These are phyloP conservation scores for Oithona nana DNA, from an alignment of 2,888 invertebrate species.

Conservation along the genomic window DNA sequence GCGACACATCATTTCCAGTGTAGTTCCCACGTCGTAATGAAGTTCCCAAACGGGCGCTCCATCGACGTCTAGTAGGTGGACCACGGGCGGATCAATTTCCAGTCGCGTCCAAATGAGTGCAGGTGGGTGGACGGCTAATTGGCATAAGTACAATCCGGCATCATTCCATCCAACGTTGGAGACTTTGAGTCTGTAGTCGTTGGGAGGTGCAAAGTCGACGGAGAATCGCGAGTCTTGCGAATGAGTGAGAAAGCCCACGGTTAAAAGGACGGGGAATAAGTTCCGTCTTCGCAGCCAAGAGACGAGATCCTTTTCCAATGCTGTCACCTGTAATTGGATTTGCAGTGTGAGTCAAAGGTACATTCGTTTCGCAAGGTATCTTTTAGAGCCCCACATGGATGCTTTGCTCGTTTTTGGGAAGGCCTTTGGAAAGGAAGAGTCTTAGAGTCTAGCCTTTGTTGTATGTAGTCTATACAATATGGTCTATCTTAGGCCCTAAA, in stretches of 20 bases:
- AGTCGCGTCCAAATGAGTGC: constrained; percentile 5
- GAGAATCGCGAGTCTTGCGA: constrained; percentile 4
- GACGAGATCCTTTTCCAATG: constrained; percentile 10
- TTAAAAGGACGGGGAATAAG: neutral
- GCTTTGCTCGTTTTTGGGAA: too few relatives aligned
- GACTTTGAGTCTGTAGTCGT: constrained; percentile 4
- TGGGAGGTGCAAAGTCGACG: constrained; percentile 10
- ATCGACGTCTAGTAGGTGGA: constrained; percentile 12
- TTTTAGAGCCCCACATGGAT: too few relatives aligned
- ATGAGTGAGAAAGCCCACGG: constrained; percentile 6
- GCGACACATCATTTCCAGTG: constrained; percentile 7
- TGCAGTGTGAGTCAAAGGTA: too few relatives aligned
- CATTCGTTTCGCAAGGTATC: too few relatives aligned
- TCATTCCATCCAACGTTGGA: constrained; percentile 8
- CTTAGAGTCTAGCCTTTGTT: too few relatives aligned
- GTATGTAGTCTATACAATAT: too few relatives aligned
- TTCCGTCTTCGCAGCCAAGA: constrained; percentile 6
- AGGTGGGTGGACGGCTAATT: constrained; percentile 9
- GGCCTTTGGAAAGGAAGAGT: too few relatives aligned
- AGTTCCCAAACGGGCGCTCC: constrained; percentile 1
- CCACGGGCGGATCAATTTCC: constrained; percentile 1
- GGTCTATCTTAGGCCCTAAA: too few relatives aligned
- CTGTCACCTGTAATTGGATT: constrained; percentile 11
- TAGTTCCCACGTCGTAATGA: constrained; percentile 12
- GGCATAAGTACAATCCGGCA: constrained; percentile 9